phyloP scores from a whole-genome alignment of 1,140 invertebrate genomes.

The Drosophila arawakana region DNA sequence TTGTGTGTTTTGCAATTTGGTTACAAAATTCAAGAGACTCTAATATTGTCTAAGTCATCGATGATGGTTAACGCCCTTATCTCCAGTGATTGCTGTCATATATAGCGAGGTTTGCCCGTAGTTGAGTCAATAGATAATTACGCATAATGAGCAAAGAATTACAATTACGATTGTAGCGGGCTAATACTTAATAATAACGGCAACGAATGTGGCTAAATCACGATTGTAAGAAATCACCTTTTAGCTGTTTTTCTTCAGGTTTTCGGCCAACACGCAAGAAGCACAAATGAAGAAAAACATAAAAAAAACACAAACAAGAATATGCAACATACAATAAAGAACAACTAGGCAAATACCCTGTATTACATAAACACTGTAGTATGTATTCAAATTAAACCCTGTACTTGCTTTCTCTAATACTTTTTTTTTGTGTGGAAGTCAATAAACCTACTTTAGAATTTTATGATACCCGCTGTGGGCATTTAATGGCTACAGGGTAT shows the following conservation, averaged over 20 bases:
- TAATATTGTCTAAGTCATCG: background rate
- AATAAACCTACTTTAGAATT: background rate
- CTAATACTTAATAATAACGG: slow-evolving; percentile 50
- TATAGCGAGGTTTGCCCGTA: background rate
- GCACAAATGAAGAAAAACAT: slow-evolving; percentile 53
- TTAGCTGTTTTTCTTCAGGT: slow-evolving; percentile 25
- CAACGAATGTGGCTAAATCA: slow-evolving; percentile 44
- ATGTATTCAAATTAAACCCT: background rate
- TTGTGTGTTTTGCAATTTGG: background rate
- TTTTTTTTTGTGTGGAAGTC: background rate
- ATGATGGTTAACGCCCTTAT: background rate
- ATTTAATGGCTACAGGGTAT: slow-evolving; percentile 16
- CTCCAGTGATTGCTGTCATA: background rate
- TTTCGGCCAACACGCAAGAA: slow-evolving; percentile 69
- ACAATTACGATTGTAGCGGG: slow-evolving; percentile 33
- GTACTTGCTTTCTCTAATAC: background rate
- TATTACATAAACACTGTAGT: background rate
- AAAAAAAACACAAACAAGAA: slow-evolving; percentile 12
- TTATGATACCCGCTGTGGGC: background rate
- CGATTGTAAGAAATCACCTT: slow-evolving; percentile 49
- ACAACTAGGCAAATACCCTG: slow-evolving; percentile 11
- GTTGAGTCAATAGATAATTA: slow-evolving; percentile 44
- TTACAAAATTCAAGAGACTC: background rate
- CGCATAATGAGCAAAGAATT: slow-evolving; percentile 47
- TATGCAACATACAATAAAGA: background rate